Base-by-base conservation (phyloP, 2,888 invertebrate genomes). In the Chromoteleia sp. region DNA sequence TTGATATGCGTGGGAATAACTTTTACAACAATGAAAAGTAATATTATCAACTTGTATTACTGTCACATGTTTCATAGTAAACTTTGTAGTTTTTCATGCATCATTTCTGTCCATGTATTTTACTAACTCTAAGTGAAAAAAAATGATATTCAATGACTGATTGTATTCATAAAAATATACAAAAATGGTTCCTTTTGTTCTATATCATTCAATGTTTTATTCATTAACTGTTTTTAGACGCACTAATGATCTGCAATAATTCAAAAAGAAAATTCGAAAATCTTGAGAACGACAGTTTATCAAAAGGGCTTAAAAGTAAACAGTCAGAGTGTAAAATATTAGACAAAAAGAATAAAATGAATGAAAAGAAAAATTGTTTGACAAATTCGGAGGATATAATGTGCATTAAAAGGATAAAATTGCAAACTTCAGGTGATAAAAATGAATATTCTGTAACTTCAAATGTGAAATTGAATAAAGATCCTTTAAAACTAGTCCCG, bases 401-500 rank as follows among this genome's bases (percentile, higher is more conserved):
- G 63, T 65, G 56, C 10, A 56, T 74, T 14, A 56, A 54, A 56
- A 54, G 7, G 6, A 14, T 56, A 0, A 56, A 74, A 19, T 25
- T 63, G n/a, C 43, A 63, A 25, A 63, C 45, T n/a, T 41, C 50
- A 29, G 19, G 0, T 14, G 74, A 75, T 8, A 56, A 3, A 10
- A 58, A 39, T 14, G 58, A 56, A 15, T 63, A 45, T 19, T 48
- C 56, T 12, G 14, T 65, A n/a, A 67, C 67, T 7, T 58, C 65
- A 12, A 75, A 67, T 10, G 52, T 45, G 14, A 61, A 70, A 19
- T 10, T 63, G 2, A 48, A 63, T 29, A 56, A 58, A 7, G 43
- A 73, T 17, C 8, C 33, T n/a, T 21, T 81, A 1, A 90, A 88
- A 79, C 79, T 86, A 8, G 90, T 91, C 33, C 90, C 91, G 0